A percentile compares a stretch with the other conserved stretches of the same genome.
These are phyloP conservation scores for Mylabris sibirica DNA, from an alignment of 2,888 invertebrate genomes.

Conservation along the genomic window DNA sequence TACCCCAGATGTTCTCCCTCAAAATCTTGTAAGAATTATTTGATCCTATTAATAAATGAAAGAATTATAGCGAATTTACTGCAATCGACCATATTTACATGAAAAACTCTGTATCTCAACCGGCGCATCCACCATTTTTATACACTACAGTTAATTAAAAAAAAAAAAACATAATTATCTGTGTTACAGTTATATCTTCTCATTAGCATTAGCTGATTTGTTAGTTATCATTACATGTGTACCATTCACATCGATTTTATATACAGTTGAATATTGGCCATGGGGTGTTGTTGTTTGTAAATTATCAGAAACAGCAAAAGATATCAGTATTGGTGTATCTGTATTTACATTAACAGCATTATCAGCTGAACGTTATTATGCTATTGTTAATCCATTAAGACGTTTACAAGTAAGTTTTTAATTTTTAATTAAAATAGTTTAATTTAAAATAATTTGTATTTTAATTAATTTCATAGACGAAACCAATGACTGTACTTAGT, in stretches of 20 bases:
- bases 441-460: not conserved
- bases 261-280: conserved; percentile 88
- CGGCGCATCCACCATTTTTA: no score
- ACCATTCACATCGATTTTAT: conserved; percentile 78
- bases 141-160: no score
- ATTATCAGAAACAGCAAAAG: conserved; percentile 84
- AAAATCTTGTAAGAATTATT: no score
- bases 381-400: conserved; percentile 88
- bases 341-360: conserved; percentile 92
- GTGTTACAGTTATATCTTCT: conserved; percentile 64
- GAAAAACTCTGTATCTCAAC: no score
- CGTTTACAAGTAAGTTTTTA: conserved; percentile 70
- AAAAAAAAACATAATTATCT: no score
- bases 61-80: no score
- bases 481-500: conserved; percentile 71
- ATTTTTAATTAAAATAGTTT: not conserved
- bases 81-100: no score
- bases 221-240: conserved; percentile 62
- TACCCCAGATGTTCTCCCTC: no score
- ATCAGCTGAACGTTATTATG: conserved; percentile 89
- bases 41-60: no score
- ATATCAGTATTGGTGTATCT: conserved; percentile 90
- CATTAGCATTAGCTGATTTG: conserved; percentile 74
- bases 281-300: conserved; percentile 84
- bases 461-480: conserved; percentile 62